Evolutionary conservation across 2,888 invertebrate species (phyloP).

Genomic region (Osmoderma eremita): DNA sequence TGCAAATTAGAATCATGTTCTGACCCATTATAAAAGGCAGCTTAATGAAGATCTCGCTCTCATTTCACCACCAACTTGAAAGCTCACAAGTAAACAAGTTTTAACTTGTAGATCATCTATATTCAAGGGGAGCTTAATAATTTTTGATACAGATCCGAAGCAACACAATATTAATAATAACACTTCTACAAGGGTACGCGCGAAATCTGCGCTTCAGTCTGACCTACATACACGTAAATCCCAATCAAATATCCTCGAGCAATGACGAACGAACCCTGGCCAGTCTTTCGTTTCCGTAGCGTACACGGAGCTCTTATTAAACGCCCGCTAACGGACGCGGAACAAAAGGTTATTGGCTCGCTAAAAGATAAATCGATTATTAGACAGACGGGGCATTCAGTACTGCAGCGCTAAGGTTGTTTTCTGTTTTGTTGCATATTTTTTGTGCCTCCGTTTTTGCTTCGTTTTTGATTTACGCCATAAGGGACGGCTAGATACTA

Average conservation of each 20-base stretch:
- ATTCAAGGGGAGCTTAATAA: background rate
- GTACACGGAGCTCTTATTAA: background rate
- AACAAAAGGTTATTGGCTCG: constrained; percentile 20
- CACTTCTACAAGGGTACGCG: too few species aligned
- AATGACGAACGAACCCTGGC: background rate
- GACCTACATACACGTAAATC: constrained; percentile 19
- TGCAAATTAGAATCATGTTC: too few species aligned
- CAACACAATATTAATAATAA: too few species aligned
- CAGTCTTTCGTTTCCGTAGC: background rate
- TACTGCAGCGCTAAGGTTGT: background rate
- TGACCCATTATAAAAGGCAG: too few species aligned
- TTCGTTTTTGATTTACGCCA: background rate
- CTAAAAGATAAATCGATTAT: constrained; percentile 25
- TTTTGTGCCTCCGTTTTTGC: background rate
- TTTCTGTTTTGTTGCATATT: background rate
- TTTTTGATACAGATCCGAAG: background rate
- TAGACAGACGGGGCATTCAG: background rate
- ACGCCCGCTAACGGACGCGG: background rate
- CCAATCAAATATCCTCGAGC: constrained; percentile 12
- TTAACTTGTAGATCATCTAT: background rate
- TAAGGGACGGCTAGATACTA: too few species aligned
- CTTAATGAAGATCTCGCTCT: too few species aligned
- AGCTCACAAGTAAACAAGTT: background rate
- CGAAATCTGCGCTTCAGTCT: background rate
- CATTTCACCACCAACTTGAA: too few species aligned